Evolutionary conservation across 2,888 invertebrate species (phyloP), one percentile per base, ranked within the genome.

Genomic region (Rotaria socialis): DNA sequence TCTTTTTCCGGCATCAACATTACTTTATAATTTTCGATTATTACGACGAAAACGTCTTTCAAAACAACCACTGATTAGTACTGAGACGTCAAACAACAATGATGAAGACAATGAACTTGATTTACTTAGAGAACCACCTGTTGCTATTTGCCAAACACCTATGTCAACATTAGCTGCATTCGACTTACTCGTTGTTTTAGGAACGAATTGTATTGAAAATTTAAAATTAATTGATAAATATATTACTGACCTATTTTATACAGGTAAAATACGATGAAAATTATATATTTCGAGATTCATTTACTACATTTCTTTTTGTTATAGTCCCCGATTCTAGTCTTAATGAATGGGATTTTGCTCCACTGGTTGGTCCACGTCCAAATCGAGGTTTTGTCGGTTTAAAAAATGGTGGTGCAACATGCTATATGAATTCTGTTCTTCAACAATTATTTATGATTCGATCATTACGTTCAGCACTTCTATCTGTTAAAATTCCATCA

Each of bases 351-450:
- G 97, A 98, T 91, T 97, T 96, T 92, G 92, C 96, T 90, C 97
- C 97, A 85, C 95, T 96, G 84, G 95, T 97, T 87, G 96, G 96
- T 7, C 85, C 80, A 50, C 56, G 86, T 52, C 85, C 85, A 35
- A 67, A 43, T 50, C 85, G 96, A 88, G 96, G 97, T 43, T 96
- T 97, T 92, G 97, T 96, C 87, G 98, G 98, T 16, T 93, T 98
- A 88, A 98, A 97, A 92, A 98, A 98, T 92, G 97, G 97, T 58
- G 97, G 97, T 85, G 97, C 98, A 87, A 98, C 98, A 0, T 98
- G 98, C 91, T 98, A 98, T 92, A 98, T 98, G 97, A 98, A 98
- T 92, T 97, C 97, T 10, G 97, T 98, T 86, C 92, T 98, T 89
- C 98, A 98, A 92, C 97, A 98, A 90, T 87, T 92, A 86, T 92